These are phyloP conservation scores for Allygus modestus DNA, from an alignment of 2,888 invertebrate genomes.

Conservation along the genomic window DNA sequence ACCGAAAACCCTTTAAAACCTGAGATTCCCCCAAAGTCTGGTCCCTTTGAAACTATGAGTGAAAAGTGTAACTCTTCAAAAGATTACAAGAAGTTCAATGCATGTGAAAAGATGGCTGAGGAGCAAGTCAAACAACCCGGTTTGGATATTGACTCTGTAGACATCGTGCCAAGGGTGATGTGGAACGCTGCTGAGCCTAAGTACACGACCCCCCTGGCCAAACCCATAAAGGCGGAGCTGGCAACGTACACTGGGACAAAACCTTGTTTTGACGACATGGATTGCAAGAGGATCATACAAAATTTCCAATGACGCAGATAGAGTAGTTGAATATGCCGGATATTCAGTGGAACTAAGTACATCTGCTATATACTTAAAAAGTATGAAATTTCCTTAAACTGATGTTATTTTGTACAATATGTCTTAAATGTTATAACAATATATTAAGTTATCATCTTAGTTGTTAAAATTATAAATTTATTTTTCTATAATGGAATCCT, in stretches of 20 bases:
- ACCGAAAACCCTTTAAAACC: not conserved
- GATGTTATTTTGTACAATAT: too few relatives aligned
- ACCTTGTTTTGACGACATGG: not conserved
- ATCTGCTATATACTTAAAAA: too few relatives aligned
- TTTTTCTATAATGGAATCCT: too few relatives aligned
- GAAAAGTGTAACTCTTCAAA: too few relatives aligned
- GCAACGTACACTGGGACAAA: conserved; percentile 10
- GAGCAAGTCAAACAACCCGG: conserved; percentile 12
- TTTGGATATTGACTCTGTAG: conserved; percentile 19
- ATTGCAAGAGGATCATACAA: conserved; percentile 3
- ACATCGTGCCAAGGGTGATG: not conserved
- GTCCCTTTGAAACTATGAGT: not conserved
- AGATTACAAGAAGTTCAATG: not conserved
- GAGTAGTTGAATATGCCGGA: not conserved
- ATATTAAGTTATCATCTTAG: too few relatives aligned
- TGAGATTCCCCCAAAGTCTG: not conserved
- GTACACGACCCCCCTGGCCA: not conserved
- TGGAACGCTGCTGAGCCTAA: conserved; percentile 30
- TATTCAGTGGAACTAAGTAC: conserved; percentile 43
- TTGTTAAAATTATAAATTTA: too few relatives aligned
- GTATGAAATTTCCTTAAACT: too few relatives aligned
- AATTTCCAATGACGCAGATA: not conserved
- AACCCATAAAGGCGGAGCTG: not conserved
- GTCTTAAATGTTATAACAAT: too few relatives aligned
- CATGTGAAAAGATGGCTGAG: not conserved